A percentile compares a stretch with the other conserved stretches of the same genome.
Evolutionary conservation across 2,797 vertebrate species (phyloP).

Genomic region (Scyliorhinus canicula): DNA sequence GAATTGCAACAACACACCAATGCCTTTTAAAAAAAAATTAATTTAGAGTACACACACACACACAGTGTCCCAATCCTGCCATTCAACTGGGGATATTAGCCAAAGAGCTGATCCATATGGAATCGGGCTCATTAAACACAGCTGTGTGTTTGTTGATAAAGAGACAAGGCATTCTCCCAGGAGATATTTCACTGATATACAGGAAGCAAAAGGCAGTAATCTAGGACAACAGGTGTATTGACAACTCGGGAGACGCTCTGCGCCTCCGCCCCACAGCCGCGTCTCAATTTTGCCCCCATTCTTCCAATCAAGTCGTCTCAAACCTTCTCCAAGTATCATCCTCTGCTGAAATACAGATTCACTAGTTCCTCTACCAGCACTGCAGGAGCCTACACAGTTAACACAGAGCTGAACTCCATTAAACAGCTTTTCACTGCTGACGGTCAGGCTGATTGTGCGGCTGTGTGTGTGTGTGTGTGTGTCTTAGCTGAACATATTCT

Average conservation of each 20-base stretch:
- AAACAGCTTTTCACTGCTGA: not conserved
- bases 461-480: too few relatives aligned
- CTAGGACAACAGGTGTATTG: not conserved
- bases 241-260: not conserved
- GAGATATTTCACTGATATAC: not conserved
- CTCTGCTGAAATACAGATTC: not conserved
- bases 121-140: not conserved
- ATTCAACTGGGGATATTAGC: not conserved
- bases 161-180: not conserved
- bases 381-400: not conserved
- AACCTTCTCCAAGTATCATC: not conserved
- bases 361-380: not conserved
- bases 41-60: not conserved
- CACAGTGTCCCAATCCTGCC: not conserved
- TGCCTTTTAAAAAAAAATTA: too few relatives aligned
- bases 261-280: not conserved
- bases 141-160: not conserved
- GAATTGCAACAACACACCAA: too few relatives aligned
- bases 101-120: not conserved
- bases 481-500: not conserved
- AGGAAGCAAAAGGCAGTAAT: not conserved
- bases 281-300: not conserved
- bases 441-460: not conserved
- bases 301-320: not conserved
- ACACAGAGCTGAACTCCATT: too few relatives aligned